Conservation (phyloP, 2,113 vertebrate genomes). For the Saguinus imperator region DNA sequence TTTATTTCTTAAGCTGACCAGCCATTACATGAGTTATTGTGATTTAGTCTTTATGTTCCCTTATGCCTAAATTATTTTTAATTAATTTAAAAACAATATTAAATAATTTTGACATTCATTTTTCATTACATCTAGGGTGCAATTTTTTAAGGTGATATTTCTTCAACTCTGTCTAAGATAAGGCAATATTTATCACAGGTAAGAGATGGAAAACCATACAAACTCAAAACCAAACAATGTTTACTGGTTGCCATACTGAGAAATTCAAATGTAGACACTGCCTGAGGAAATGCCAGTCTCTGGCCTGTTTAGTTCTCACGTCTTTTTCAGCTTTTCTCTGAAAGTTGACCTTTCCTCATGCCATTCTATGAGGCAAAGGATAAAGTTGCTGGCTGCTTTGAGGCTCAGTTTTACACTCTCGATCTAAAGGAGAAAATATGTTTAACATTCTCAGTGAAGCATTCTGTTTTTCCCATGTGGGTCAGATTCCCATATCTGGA, state of each 20-base stretch:
- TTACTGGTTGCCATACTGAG: background rate
- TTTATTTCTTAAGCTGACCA: background rate
- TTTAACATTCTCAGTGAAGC: background rate
- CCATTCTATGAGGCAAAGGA: background rate
- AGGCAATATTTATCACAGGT: background rate
- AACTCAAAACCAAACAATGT: background rate
- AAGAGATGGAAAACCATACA: background rate
- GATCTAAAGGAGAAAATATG: background rate
- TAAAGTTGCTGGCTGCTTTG: background rate
- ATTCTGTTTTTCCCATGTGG: background rate
- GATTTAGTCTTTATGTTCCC: background rate
- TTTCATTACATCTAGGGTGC: constrained; percentile 11
- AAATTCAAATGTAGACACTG: background rate
- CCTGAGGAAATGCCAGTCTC: background rate
- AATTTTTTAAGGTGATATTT: background rate
- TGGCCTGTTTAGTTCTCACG: background rate
- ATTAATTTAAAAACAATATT: background rate
- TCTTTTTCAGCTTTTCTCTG: background rate
- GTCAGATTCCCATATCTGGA: background rate
- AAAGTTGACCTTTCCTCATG: background rate
- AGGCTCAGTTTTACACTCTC: background rate
- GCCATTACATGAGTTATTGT: background rate
- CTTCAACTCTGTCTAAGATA: constrained; percentile 1
- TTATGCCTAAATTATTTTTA: background rate
- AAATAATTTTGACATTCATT: background rate